Evolutionary conservation across 2,113 vertebrate genomes (phyloP).

Genomic region (Chroicocephalus ridibundus): DNA sequence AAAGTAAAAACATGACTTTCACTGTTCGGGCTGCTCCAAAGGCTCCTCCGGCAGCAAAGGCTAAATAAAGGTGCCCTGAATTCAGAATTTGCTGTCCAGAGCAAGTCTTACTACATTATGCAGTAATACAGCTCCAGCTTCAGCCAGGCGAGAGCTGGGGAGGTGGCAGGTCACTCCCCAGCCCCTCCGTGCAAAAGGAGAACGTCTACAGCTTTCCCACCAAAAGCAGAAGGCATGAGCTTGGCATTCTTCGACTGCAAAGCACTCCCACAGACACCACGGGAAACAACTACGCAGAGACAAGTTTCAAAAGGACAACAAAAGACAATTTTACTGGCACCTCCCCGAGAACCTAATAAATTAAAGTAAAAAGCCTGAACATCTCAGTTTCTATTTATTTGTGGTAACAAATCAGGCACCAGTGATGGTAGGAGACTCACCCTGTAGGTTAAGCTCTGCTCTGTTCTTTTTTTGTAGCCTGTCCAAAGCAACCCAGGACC

Average conservation of each 20-base stretch:
- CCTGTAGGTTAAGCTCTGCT: constrained; percentile 6
- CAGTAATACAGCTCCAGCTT: neutral
- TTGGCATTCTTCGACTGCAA: neutral
- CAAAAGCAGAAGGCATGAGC: neutral
- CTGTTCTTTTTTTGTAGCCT: constrained; percentile 28
- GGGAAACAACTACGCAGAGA: neutral
- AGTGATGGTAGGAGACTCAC: neutral
- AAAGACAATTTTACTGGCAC: neutral
- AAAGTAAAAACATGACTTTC: neutral
- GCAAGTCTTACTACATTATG: neutral
- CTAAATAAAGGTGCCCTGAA: neutral
- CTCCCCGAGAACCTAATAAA: neutral
- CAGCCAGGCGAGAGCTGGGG: neutral
- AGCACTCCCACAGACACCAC: neutral
- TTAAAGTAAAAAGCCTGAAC: neutral
- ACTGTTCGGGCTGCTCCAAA: neutral
- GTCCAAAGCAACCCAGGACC: constrained; percentile 16
- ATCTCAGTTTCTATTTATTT: constrained; percentile 18
- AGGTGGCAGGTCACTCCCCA: neutral
- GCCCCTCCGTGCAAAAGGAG: neutral
- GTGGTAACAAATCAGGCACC: neutral
- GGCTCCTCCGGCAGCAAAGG: neutral
- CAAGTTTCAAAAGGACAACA: neutral
- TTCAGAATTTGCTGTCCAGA: neutral
- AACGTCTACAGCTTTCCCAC: neutral